Evolutionary conservation across 1,140 invertebrate species (phyloP), one percentile per base, ranked within the genome.

Genomic region (Leptinotarsa lineolata): DNA sequence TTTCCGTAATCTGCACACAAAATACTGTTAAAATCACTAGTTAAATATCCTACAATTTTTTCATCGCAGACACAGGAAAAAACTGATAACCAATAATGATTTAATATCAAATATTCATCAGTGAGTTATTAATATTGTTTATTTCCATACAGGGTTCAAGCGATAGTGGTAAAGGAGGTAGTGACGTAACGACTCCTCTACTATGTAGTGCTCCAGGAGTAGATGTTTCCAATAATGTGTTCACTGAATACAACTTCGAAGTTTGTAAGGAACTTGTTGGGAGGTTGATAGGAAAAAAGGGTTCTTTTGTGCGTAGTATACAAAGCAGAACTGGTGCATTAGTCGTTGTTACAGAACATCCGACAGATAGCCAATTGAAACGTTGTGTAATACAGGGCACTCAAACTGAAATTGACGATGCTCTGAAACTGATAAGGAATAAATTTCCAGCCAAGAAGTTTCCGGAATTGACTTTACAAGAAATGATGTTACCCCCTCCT

Each of bases 241-340:
- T 66, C n/a, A 73, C 70, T 76, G 81, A 86, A 39, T 93, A 92
- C 78, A 90, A 97, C 81, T 97, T 97, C 86, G 87, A 91, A 76
- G 91, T 97, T 78, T 93, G 94, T 12, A 90, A 91, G 78, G 84
- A 87, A 59, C 82, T 96, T 61, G 95, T 96, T 74, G 96, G 96
- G 16, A 89, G 91, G 46, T 86, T 99, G 70, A 97, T 98, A 82
- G 96, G 97, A 39, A 90, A 90, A 78, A 90, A 92, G 77, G 95
- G 96, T 21, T 86, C 87, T n/a, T 93, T 92, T 85, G 91, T 98
- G 15, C 91, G 92, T 68, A 88, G 89, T 77, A 92, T 98, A 61
- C 95, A 94, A 82, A 84, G 88, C 3, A 91, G 91, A 78, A 92
- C 94, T 1, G 89, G 91, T 78, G 92, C 95, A 18, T 91, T 88